Percentiles rank a stretch among this genome's conserved stretches.
Conservation (phyloP, 2,888 invertebrate species). For the Allacma fusca region DNA sequence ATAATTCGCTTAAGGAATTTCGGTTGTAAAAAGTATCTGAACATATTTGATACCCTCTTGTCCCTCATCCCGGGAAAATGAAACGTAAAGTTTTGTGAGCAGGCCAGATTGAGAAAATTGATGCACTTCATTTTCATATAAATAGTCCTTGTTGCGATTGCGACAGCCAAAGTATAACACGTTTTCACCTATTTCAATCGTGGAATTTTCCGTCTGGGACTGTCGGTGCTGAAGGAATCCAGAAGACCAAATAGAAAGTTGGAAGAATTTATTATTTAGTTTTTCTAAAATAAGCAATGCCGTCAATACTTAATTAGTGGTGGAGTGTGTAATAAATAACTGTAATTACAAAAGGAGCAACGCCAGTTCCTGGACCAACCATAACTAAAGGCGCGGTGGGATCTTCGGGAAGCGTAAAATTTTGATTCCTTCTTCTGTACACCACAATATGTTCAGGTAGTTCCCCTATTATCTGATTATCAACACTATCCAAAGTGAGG, state of each 20-base stretch:
- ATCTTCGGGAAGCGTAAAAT: constrained; percentile 71
- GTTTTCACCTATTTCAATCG: constrained; percentile 64
- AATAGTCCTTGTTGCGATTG: constrained; percentile 71
- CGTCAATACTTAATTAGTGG: too few relatives aligned
- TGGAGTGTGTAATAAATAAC: constrained; percentile 36
- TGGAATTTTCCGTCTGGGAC: constrained; percentile 41
- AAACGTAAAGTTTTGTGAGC: constrained; percentile 71
- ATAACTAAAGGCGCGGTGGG: constrained; percentile 71
- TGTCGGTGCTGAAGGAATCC: constrained; percentile 71
- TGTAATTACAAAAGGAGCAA: constrained; percentile 78
- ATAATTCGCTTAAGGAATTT: too few relatives aligned
- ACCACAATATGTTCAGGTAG: constrained; percentile 50
- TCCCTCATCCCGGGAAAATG: constrained; percentile 72
- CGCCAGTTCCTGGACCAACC: constrained; percentile 83
- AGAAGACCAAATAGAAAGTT: constrained; percentile 28
- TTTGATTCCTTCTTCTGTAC: constrained; percentile 69
- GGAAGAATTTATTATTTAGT: too few relatives aligned
- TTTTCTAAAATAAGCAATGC: too few relatives aligned
- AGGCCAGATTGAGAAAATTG: too few relatives aligned
- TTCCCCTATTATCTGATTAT: background rate
- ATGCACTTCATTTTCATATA: constrained; percentile 69
- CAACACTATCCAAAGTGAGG: background rate
- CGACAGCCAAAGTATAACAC: constrained; percentile 82
- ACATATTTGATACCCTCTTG: constrained; percentile 71
- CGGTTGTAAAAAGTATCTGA: constrained; percentile 71